These are phyloP conservation scores for Misgurnus mizolepis DNA, from an alignment of 2,113 vertebrate species.

Conservation along the genomic window DNA sequence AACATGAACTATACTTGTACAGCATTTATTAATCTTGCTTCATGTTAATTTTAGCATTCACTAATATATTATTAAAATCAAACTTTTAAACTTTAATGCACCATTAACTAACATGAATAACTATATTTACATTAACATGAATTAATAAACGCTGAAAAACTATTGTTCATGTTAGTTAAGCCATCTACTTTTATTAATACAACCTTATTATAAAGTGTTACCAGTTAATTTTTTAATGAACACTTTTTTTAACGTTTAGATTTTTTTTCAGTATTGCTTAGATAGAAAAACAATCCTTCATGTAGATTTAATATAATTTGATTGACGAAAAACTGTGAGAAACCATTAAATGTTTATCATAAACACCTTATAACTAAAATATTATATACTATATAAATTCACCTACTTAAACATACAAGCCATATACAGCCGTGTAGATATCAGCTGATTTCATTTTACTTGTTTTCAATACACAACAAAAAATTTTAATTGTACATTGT, in stretches of 20 bases:
- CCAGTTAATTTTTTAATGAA: too few species aligned
- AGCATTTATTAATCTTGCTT: too few species aligned
- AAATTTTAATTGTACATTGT: neutral
- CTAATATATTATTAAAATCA: too few species aligned
- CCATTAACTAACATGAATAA: too few species aligned
- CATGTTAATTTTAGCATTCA: too few species aligned
- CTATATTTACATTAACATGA: too few species aligned
- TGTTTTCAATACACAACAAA: neutral
- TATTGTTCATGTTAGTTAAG: too few species aligned
- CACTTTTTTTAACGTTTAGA: neutral
- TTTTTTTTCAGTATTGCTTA: conserved; percentile 21
- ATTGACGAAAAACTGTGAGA: conserved; percentile 21
- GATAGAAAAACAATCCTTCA: neutral
- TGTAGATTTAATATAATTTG: neutral
- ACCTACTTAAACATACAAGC: conserved; percentile 23
- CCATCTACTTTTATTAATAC: too few species aligned
- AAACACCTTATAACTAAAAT: neutral
- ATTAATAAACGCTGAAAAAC: too few species aligned
- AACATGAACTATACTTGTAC: too few species aligned
- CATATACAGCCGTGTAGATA: conserved; percentile 28
- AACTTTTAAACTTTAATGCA: too few species aligned
- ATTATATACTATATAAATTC: conserved; percentile 21
- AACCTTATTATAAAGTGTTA: too few species aligned
- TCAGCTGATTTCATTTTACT: neutral
- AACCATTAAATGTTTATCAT: conserved; percentile 18